phyloP scores from a whole-genome alignment of 2,888 invertebrate species.

The Thereva nobilitata region DNA sequence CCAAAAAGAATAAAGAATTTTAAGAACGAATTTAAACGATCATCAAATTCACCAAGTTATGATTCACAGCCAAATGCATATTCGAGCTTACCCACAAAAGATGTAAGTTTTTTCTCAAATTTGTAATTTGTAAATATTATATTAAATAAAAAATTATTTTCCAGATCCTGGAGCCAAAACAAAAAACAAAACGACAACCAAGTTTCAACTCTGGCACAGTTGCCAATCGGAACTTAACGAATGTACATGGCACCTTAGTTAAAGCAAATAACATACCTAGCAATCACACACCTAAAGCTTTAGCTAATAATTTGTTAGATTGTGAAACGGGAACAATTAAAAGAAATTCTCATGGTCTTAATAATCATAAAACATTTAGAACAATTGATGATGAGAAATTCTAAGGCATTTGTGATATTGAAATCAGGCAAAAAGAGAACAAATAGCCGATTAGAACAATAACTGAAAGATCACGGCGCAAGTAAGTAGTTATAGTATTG shows the following conservation, averaged over 20 bases:
- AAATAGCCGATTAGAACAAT: too few relatives aligned
- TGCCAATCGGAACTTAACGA: conserved; percentile 52
- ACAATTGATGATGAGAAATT: conserved; percentile 57
- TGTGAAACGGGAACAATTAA: conserved; percentile 78
- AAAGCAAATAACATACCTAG: conserved; percentile 65
- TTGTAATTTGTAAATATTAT: not conserved
- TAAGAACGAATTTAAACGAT: conserved; percentile 55
- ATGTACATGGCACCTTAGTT: conserved; percentile 57
- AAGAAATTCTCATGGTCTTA: conserved; percentile 71
- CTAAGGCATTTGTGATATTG: conserved; percentile 39
- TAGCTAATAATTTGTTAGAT: conserved; percentile 72
- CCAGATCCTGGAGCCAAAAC: conserved; percentile 56
- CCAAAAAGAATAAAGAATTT: conserved; percentile 50
- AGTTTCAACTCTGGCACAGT: conserved; percentile 66
- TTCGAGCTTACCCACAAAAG: conserved; percentile 79
- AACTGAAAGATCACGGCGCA: too few relatives aligned
- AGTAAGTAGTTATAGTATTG: too few relatives aligned
- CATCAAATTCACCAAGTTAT: conserved; percentile 80
- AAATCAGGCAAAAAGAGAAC: too few relatives aligned
- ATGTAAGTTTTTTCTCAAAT: conserved; percentile 60
- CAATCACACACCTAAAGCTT: conserved; percentile 69
- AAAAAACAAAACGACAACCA: conserved; percentile 67
- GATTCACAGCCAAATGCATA: conserved; percentile 83
- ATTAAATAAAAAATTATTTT: conserved; percentile 16
- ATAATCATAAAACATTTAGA: conserved; percentile 61